Evolutionary conservation across 2,113 vertebrate species (phyloP).

Genomic region (Thalassarche chlororhynchos): DNA sequence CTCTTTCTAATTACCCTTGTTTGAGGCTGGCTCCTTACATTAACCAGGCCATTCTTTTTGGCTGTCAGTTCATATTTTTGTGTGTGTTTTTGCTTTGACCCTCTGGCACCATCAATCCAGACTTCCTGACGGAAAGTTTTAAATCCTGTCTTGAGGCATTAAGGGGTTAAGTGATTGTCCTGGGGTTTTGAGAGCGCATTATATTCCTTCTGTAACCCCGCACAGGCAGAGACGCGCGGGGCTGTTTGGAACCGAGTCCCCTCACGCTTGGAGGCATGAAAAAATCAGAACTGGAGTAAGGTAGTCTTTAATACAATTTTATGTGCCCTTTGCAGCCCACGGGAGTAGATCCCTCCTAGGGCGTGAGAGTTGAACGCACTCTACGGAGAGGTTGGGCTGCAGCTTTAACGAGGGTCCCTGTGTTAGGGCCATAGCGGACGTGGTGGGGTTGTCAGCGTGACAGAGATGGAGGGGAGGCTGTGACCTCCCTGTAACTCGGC

Average conservation of each 20-base stretch:
- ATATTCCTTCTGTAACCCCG: not conserved
- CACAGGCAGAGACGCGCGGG: not conserved
- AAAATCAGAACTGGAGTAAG: not conserved
- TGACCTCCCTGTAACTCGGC: not conserved
- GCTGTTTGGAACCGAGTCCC: not conserved
- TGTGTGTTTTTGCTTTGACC: not conserved
- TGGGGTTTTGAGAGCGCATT: not conserved
- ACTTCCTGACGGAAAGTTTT: not conserved
- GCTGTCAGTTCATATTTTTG: not conserved
- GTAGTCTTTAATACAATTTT: not conserved
- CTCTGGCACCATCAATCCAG: not conserved
- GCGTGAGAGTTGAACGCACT: too few species aligned
- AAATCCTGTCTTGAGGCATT: not conserved
- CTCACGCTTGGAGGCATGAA: not conserved
- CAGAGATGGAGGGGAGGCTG: not conserved
- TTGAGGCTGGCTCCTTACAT: not conserved
- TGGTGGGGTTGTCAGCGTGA: not conserved
- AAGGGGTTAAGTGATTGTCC: constrained; percentile 3
- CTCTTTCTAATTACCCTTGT: not conserved
- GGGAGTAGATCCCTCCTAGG: not conserved
- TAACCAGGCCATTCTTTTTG: not conserved
- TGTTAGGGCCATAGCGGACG: accelerated
- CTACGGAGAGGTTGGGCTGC: not conserved
- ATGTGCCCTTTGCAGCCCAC: not conserved
- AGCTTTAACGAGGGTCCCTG: not conserved